Evolutionary conservation across 1,140 invertebrate species (phyloP).

Genomic region (Drosophila malerkotliana): DNA sequence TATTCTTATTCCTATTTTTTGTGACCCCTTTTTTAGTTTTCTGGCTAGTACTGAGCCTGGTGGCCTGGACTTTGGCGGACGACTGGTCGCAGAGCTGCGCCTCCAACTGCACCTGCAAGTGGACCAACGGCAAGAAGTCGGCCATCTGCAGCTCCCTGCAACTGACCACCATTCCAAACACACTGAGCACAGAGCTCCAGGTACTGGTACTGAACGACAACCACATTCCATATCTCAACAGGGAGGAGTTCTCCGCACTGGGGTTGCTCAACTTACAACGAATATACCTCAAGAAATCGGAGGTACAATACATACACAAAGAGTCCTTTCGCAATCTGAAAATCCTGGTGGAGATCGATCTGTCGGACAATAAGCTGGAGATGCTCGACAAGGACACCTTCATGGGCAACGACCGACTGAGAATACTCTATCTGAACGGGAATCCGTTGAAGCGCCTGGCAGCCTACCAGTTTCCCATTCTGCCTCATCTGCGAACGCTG

Average conservation of each 20-base stretch:
- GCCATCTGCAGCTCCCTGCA: slow-evolving; percentile 91
- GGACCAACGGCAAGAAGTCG: slow-evolving; percentile 94
- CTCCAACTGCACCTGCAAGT: slow-evolving; percentile 93
- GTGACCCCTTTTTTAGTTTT: slow-evolving; percentile 15
- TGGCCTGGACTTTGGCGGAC: slow-evolving; percentile 85
- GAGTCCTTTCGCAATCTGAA: slow-evolving; percentile 94
- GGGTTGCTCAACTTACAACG: slow-evolving; percentile 93
- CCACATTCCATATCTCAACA: slow-evolving; percentile 89
- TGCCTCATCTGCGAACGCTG: slow-evolving; percentile 89
- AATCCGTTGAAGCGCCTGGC: slow-evolving; percentile 88
- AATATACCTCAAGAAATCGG: slow-evolving; percentile 90
- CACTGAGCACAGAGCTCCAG: slow-evolving; percentile 92
- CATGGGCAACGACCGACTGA: slow-evolving; percentile 89
- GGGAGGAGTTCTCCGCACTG: slow-evolving; percentile 91
- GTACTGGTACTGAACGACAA: slow-evolving; percentile 93
- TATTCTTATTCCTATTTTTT: not conserved
- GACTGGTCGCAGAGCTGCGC: slow-evolving; percentile 91
- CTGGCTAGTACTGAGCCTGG: slow-evolving; percentile 52
- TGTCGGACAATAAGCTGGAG: slow-evolving; percentile 90
- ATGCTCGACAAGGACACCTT: slow-evolving; percentile 90
- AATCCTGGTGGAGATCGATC: slow-evolving; percentile 94
- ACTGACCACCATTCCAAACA: slow-evolving; percentile 89
- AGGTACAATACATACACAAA: slow-evolving; percentile 90
- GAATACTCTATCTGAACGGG: slow-evolving; percentile 88
- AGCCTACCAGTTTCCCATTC: slow-evolving; percentile 88